Base-by-base conservation (phyloP, 2,888 invertebrate species). In the Neelides folsomi region DNA sequence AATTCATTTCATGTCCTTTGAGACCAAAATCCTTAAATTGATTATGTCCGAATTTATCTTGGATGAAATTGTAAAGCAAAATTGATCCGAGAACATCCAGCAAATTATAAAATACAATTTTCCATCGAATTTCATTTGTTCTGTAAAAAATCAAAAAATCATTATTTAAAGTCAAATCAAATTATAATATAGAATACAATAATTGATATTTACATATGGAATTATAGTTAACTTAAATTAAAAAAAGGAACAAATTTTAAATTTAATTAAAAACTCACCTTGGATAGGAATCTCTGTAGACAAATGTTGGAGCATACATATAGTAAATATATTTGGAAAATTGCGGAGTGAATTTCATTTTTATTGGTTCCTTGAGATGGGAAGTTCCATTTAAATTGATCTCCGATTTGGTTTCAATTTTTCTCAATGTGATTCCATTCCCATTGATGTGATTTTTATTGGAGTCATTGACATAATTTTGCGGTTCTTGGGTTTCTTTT, bases 201-300 rank as follows among this genome's bases (percentile, higher is more conserved):
- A n/a, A n/a, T n/a, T n/a, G n/a, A n/a, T n/a, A n/a, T n/a, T n/a
- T n/a, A n/a, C 46, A 35, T n/a, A 13, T 16, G 34, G 7, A 35
- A 27, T 5, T 7, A 15, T 45, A 12, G 7, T 19, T 7, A 34
- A 4, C 13, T 13, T 27, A 45, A 10, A 12, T 66, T 73, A n/a
- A n/a, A n/a, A n/a, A n/a, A n/a, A n/a, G n/a, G n/a, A n/a, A n/a
- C n/a, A n/a, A n/a, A n/a, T n/a, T n/a, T n/a, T n/a, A n/a, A n/a
- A n/a, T n/a, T n/a, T n/a, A n/a, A n/a, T n/a, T n/a, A n/a, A n/a
- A n/a, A n/a, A n/a, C n/a, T 27, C 27, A 82, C 86, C 85, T 79
- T 19, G 92, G 92, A 72, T 93, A 93, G 55, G 74, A 73, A 66
- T 90, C 86, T 62, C 83, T 76, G 69, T 87, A 88, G 12, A 88